phyloP scores from a whole-genome alignment of 35 echinoderm and acorn worm genomes.

The Ophiothrix spiculata region DNA sequence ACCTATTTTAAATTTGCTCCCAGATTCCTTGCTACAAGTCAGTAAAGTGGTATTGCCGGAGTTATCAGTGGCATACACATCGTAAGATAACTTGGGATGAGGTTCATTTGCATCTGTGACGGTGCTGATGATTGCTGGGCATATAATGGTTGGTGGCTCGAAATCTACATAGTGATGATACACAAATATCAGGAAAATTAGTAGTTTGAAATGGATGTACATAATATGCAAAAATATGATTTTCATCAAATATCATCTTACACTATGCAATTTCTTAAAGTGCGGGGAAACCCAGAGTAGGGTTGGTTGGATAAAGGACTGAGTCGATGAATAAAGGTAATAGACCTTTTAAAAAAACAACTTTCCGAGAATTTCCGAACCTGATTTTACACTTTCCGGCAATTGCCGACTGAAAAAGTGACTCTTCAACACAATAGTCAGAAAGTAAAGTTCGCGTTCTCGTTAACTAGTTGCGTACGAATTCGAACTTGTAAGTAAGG shows the following conservation, averaged over 20 bases:
- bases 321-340: no score
- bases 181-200: neutral
- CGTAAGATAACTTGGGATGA: neutral
- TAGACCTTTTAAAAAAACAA: no score
- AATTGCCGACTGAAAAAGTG: no score
- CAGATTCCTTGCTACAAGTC: neutral
- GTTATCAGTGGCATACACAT: neutral
- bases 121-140: neutral
- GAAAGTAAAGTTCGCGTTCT: no score
- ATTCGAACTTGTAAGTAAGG: no score
- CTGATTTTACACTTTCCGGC: no score
- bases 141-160: neutral
- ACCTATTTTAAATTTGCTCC: neutral
- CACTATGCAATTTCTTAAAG: neutral
- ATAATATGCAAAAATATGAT: neutral
- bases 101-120: neutral
- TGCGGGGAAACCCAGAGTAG: neutral
- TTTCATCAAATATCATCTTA: neutral
- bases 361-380: no score
- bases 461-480: no score
- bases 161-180: neutral
- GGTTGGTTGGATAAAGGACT: neutral
- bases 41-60: neutral
- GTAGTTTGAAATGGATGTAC: neutral
- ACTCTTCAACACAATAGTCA: no score